Evolutionary conservation across 2,888 invertebrate species (phyloP).

Genomic region (Tetragonula carbonaria): DNA sequence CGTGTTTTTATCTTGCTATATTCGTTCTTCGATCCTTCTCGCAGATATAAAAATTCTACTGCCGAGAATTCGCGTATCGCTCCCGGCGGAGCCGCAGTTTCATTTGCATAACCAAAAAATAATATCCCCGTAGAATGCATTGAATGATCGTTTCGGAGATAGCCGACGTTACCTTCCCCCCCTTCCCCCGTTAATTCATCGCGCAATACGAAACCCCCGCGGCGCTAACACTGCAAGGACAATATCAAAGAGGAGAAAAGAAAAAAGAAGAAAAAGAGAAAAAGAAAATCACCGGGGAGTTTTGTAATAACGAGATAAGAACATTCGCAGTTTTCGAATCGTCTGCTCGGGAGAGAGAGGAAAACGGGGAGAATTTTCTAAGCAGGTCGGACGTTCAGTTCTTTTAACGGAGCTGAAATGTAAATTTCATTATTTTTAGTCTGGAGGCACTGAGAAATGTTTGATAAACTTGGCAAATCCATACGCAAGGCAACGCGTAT

Average conservation of each 20-base stretch:
- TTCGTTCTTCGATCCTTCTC: constrained; percentile 23
- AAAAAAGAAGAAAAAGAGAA: neutral
- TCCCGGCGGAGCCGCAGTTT: constrained; percentile 35
- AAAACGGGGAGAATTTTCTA: neutral
- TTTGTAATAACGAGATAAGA: constrained; percentile 12
- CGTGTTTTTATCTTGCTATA: constrained; percentile 43
- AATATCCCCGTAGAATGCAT: constrained; percentile 35
- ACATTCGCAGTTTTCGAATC: neutral
- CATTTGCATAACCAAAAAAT: constrained; percentile 54
- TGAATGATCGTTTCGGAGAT: constrained; percentile 49
- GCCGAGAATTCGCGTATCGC: constrained; percentile 53
- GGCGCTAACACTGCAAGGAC: neutral
- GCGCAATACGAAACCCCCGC: neutral
- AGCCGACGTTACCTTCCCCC: neutral
- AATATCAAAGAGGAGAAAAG: neutral
- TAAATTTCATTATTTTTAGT: neutral
- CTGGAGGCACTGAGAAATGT: neutral
- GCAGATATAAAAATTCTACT: constrained; percentile 45
- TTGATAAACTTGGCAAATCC: neutral
- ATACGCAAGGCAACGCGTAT: neutral
- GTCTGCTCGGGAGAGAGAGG: neutral
- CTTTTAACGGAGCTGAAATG: neutral
- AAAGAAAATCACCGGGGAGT: neutral
- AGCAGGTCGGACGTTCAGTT: neutral
- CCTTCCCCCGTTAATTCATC: constrained; percentile 10